These are phyloP conservation scores for Mnemiopsis leidyi DNA, from an alignment of 37 sponge, comb jelly and placozoan species.

Conservation along the genomic window DNA sequence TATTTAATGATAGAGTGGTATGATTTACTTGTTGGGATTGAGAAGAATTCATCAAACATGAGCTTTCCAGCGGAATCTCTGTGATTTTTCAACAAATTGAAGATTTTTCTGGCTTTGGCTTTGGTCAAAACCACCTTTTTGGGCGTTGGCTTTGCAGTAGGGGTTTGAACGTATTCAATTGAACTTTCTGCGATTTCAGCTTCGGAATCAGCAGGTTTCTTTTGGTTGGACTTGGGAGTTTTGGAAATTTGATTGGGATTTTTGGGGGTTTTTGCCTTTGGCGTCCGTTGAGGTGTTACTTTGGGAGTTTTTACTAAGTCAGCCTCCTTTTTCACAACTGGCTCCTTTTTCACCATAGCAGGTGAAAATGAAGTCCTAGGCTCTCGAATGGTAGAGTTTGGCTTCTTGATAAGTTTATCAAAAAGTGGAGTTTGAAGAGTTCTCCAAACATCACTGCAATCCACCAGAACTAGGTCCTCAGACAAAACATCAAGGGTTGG, in stretches of 20 bases:
- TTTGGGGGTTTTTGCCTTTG: neutral
- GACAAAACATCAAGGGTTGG: neutral
- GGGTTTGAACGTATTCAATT: too few relatives aligned
- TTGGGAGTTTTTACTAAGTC: neutral
- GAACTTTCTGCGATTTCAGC: neutral
- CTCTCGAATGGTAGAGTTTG: neutral
- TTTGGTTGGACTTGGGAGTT: neutral
- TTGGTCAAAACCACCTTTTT: neutral
- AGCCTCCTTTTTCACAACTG: neutral
- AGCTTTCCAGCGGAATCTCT: neutral
- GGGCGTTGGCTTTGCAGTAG: neutral
- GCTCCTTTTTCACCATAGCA: neutral
- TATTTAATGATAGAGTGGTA: slow-evolving; percentile 57
- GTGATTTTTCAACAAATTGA: neutral
- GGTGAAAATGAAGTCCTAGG: neutral
- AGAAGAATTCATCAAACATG: neutral
- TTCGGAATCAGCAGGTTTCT: neutral
- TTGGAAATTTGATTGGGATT: neutral
- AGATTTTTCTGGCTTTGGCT: neutral
- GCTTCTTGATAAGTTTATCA: neutral
- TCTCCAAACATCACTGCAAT: neutral
- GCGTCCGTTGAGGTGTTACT: neutral
- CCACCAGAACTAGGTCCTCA: neutral
- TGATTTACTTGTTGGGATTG: neutral
- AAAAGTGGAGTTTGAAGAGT: neutral